Conservation (phyloP, 2,888 invertebrate genomes). For the Cyaniris semiargus region DNA sequence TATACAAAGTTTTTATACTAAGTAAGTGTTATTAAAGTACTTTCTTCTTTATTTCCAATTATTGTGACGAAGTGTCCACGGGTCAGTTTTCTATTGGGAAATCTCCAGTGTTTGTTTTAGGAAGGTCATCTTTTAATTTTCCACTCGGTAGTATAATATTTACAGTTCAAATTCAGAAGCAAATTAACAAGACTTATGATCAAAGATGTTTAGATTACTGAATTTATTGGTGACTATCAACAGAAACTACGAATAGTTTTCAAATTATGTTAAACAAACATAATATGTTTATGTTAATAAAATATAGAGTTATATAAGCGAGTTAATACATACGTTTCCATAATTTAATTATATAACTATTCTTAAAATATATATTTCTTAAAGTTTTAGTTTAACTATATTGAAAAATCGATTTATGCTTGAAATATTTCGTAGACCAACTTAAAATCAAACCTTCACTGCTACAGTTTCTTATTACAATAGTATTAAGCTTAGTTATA, state of each 20-base stretch:
- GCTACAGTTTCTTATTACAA: too few relatives aligned
- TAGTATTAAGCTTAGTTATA: too few relatives aligned
- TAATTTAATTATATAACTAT: background rate
- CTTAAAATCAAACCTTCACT: background rate
- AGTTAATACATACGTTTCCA: background rate
- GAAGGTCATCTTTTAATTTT: background rate
- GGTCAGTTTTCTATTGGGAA: constrained; percentile 1
- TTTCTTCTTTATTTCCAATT: background rate
- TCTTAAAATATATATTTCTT: too few relatives aligned
- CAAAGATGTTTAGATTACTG: background rate
- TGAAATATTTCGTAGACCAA: background rate
- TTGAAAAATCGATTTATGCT: background rate
- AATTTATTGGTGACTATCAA: background rate
- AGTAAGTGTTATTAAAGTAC: too few relatives aligned
- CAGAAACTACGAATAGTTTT: background rate
- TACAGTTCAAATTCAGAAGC: constrained; percentile 1
- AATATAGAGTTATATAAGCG: background rate
- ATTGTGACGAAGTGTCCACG: background rate
- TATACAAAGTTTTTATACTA: too few relatives aligned
- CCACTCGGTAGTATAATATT: background rate
- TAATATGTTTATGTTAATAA: background rate
- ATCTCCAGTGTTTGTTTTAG: background rate
- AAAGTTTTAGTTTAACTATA: too few relatives aligned
- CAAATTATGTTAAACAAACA: background rate
- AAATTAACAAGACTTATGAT: background rate